Evolutionary conservation across 2,113 vertebrate species (phyloP).

Genomic region (Anarrhichthys ocellatus): DNA sequence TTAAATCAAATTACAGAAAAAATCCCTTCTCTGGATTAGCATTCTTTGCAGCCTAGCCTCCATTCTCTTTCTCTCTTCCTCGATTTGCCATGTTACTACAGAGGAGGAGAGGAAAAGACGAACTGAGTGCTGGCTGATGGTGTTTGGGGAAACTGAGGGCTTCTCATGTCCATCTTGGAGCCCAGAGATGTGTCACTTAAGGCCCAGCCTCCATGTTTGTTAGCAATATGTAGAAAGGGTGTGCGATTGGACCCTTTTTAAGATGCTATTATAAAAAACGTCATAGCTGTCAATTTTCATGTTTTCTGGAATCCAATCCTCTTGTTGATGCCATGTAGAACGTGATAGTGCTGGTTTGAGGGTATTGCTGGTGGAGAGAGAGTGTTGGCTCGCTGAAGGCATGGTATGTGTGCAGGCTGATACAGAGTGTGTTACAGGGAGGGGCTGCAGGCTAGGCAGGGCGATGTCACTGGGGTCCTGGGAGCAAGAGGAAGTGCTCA

Average conservation of each 20-base stretch:
- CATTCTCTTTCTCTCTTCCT: conserved; percentile 73
- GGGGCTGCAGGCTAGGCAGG: conserved; percentile 70
- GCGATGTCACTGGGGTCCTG: conserved; percentile 81
- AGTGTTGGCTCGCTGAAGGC: conserved; percentile 70
- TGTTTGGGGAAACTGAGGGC: conserved; percentile 49
- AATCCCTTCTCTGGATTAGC: conserved; percentile 88
- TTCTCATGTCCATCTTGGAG: conserved; percentile 49
- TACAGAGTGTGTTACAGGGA: conserved; percentile 67
- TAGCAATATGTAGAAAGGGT: conserved; percentile 17
- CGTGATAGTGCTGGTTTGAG: conserved; percentile 37
- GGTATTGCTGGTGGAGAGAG: conserved; percentile 39
- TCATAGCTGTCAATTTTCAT: conserved; percentile 14
- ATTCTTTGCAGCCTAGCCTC: conserved; percentile 81
- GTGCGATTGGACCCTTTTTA: conserved; percentile 16
- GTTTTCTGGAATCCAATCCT: conserved; percentile 19
- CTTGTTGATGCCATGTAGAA: conserved; percentile 18
- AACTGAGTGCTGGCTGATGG: conserved; percentile 53
- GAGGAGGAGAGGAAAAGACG: conserved; percentile 56
- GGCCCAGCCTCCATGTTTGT: conserved; percentile 41
- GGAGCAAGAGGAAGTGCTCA: conserved; percentile 83
- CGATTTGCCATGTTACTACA: conserved; percentile 63
- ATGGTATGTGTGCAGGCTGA: conserved; percentile 72
- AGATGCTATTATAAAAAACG: conserved; percentile 25
- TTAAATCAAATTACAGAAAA: conserved; percentile 94
- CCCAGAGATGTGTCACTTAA: not conserved